A percentile compares a stretch with the other conserved stretches of the same genome.
Evolutionary conservation across 2,888 invertebrate genomes (phyloP).

Genomic region (Trisateles emortualis): DNA sequence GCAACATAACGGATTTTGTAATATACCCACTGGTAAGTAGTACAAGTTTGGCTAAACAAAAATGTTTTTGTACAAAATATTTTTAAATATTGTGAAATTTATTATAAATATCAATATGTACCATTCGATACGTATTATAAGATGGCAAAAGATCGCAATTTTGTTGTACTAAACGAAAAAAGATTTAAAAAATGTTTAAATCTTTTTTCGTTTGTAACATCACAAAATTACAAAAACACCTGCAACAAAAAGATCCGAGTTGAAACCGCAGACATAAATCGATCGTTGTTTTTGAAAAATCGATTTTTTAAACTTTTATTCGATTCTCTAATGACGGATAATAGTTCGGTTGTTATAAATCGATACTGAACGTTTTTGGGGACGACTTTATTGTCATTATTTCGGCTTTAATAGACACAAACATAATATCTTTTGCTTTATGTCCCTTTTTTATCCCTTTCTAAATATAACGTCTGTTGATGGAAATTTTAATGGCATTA

Average conservation of each 20-base stretch:
- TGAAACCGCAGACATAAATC: constrained; percentile 70
- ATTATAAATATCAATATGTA: constrained; percentile 26
- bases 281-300: constrained; percentile 66
- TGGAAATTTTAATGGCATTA: constrained; percentile 7
- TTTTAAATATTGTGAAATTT: constrained; percentile 21
- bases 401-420: constrained; percentile 38
- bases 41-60: constrained; percentile 17
- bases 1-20: background rate
- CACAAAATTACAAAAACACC: constrained; percentile 51
- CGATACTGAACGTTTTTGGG: constrained; percentile 46
- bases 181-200: constrained; percentile 27
- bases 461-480: constrained; percentile 13
- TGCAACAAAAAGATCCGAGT: constrained; percentile 56
- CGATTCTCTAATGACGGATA: constrained; percentile 65
- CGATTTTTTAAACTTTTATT: constrained; percentile 60
- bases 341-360: constrained; percentile 53
- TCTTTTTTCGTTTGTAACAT: constrained; percentile 31
- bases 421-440: constrained; percentile 21
- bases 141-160: constrained; percentile 27
- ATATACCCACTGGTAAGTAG: no score
- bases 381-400: constrained; percentile 51
- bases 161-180: constrained; percentile 26
- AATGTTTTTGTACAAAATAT: constrained; percentile 1
- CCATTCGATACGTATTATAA: constrained; percentile 24
- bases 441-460: constrained; percentile 23